phyloP scores from a whole-genome alignment of 2,113 vertebrate genomes.

The Phocoena phocoena region DNA sequence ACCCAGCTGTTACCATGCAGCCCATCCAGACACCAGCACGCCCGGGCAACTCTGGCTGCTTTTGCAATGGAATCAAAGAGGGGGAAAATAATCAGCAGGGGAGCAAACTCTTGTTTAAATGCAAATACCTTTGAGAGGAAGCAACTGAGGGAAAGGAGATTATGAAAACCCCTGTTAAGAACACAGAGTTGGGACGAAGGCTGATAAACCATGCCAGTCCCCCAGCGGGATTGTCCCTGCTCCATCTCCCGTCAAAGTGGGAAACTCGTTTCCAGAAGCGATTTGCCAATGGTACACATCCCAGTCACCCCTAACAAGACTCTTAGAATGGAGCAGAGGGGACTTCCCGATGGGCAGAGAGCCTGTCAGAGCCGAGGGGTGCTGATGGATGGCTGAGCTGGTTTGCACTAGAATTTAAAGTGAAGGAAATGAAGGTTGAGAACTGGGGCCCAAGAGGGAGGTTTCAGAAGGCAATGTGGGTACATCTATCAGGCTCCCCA shows the following conservation, averaged over 20 bases:
- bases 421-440: constrained; percentile 29
- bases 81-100: constrained; percentile 27
- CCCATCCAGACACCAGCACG: constrained; percentile 46
- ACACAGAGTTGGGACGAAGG: background rate
- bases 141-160: constrained; percentile 57
- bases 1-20: constrained; percentile 73
- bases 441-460: background rate
- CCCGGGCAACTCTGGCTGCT: background rate
- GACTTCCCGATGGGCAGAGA: background rate
- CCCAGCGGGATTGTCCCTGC: background rate
- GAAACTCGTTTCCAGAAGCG: background rate
- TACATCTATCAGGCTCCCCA: background rate
- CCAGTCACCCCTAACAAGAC: background rate
- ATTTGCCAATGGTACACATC: background rate
- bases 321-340: background rate
- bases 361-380: background rate
- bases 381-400: background rate
- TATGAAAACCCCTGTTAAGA: constrained; percentile 29
- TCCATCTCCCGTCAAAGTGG: constrained; percentile 41
- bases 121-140: constrained; percentile 73
- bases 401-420: constrained; percentile 58
- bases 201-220: background rate
- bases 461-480: background rate
- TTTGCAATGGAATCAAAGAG: constrained; percentile 46
- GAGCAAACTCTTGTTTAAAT: constrained; percentile 73